Evolutionary conservation across 2,113 vertebrate species (phyloP), one percentile per base, ranked within the genome.

Genomic region (Montifringilla adamsi): DNA sequence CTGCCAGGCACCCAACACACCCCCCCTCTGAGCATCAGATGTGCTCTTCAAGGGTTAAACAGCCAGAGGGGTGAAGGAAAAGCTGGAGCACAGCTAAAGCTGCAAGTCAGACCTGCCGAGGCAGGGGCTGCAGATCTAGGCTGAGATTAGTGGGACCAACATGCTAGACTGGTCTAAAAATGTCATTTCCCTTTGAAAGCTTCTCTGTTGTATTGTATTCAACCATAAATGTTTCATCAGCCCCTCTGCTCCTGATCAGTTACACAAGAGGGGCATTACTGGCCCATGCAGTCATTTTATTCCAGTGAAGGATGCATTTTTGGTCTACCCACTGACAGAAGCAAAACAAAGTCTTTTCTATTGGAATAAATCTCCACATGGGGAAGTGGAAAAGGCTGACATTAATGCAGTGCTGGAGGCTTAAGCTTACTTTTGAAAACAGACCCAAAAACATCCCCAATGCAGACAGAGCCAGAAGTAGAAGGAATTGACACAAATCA

Each of bases 291-390:
- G 90, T 80, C 87, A 95, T 91, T 90, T 86, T 77, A 80, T 92
- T 74, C 91, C 90, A 92, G 52, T 4, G 13, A 88, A 91, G 46
- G 94, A 94, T 74, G 94, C 91, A 94, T 95, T 96, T 96, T 95
- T 93, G 90, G 93, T 96, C 90, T 95, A 87, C 89, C 90, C 92
- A 89, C 95, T 81, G 93, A 96, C 90, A 94, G 83, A 95, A 92
- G 83, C 76, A 90, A 96, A 97, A 96, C 86, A 93, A 94, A 94
- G 86, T 67, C 73, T 92, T 92, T 93, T 89, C 95, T 94, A 15
- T 64, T 81, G 83, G 94, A 95, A 97, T 89, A 87, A 90, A 96
- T 87, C 84, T 93, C 91, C 44, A 37, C 80, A 60, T 1, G 39
- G 81, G 60, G 86, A 94, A 92, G 64, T 90, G 94, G 93, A 70